phyloP scores from a whole-genome alignment of 2,888 invertebrate species.

The Maniola hyperantus region DNA sequence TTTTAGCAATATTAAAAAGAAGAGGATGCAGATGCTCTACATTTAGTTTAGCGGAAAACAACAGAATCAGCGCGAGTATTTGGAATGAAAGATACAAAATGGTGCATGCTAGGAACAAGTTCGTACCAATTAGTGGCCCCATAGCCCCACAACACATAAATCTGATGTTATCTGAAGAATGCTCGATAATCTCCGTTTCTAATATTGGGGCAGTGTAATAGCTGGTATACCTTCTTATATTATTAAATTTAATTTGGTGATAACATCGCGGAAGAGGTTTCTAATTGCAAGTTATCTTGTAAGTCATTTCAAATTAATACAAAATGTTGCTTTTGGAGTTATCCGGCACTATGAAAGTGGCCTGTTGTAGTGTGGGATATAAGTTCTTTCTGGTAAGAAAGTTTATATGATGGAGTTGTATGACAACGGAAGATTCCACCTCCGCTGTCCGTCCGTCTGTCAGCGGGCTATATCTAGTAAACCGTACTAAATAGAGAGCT shows the following conservation, averaged over 20 bases:
- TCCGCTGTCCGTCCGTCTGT: too few species aligned
- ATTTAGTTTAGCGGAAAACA: too few species aligned
- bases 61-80: too few species aligned
- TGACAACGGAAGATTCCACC: too few species aligned
- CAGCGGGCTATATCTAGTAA: too few species aligned
- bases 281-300: constrained; percentile 7
- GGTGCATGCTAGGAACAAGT: not conserved
- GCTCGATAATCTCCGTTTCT: constrained; percentile 8
- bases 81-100: not conserved
- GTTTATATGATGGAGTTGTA: too few species aligned
- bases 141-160: constrained; percentile 2
- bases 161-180: constrained; percentile 13
- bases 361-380: too few species aligned
- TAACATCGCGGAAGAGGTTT: constrained; percentile 2
- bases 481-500: too few species aligned
- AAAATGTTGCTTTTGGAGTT: not conserved
- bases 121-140: constrained; percentile 13
- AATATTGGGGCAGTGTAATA: constrained; percentile 8
- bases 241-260: constrained; percentile 11
- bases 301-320: constrained; percentile 5
- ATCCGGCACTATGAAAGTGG: not conserved
- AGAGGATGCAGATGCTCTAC: too few species aligned
- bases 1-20: too few species aligned
- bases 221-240: not conserved
- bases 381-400: too few species aligned